Evolutionary conservation across 2,888 invertebrate species (phyloP).

Genomic region (Linyphia triangularis): DNA sequence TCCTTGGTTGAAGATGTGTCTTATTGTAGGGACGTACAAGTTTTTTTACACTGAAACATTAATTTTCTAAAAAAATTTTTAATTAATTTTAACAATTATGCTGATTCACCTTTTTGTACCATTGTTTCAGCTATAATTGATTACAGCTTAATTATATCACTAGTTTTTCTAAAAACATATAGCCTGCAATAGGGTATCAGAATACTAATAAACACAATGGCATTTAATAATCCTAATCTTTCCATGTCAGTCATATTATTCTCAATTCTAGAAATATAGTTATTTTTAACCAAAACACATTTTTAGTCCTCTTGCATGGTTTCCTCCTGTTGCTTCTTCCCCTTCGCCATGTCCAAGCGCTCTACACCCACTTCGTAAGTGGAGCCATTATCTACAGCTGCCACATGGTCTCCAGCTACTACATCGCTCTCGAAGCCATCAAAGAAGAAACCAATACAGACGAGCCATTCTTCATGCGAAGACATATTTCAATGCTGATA

Average conservation of each 20-base stretch:
- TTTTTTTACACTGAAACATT: no score
- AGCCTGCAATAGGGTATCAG: no score
- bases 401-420: constrained; percentile 81
- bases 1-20: no score
- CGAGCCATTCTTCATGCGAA: constrained; percentile 78
- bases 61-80: no score
- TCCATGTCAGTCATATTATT: not conserved
- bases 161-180: no score
- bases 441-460: constrained; percentile 77
- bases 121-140: no score
- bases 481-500: constrained; percentile 79
- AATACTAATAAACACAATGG: not conserved
- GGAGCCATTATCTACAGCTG: constrained; percentile 80
- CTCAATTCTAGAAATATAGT: not conserved
- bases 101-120: no score
- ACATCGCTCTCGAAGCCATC: constrained; percentile 79
- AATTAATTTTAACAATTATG: no score
- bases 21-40: no score
- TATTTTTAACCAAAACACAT: no score
- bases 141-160: no score
- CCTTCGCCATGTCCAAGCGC: constrained; percentile 80
- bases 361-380: constrained; percentile 82
- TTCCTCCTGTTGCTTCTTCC: constrained; percentile 81
- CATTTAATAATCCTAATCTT: no score
- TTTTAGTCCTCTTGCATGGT: constrained; percentile 81